Percentiles rank a stretch among this genome's conserved stretches.
Conservation (phyloP, 1,140 invertebrate genomes). For the Plodia interpunctella region DNA sequence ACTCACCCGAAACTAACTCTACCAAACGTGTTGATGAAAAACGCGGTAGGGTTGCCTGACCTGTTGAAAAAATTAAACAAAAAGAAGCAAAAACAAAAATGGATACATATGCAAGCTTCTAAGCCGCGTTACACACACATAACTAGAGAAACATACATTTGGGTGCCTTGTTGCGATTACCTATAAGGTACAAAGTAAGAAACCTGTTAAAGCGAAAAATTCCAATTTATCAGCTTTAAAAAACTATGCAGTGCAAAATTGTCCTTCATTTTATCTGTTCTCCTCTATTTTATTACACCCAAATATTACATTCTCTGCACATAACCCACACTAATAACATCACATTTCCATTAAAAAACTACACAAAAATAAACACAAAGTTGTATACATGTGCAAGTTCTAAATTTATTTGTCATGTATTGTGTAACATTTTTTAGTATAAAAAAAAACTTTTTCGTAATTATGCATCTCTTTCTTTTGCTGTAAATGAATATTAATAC, state of each 20-base stretch:
- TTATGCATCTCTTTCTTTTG: too few species aligned
- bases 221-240: background rate
- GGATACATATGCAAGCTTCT: slow-evolving; percentile 54
- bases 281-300: background rate
- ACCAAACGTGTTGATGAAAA: slow-evolving; percentile 83
- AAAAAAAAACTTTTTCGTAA: too few species aligned
- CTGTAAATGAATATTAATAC: too few species aligned
- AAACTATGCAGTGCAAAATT: background rate
- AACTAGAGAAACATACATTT: background rate
- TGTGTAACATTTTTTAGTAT: background rate
- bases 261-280: too few species aligned
- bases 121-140: slow-evolving; percentile 46
- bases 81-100: slow-evolving; percentile 67
- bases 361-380: slow-evolving; percentile 27
- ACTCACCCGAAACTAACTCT: slow-evolving; percentile 85
- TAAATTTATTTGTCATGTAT: slow-evolving; percentile 30
- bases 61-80: slow-evolving; percentile 82
- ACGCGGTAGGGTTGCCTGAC: slow-evolving; percentile 82
- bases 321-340: slow-evolving; percentile 41
- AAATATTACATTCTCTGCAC: background rate
- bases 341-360: slow-evolving; percentile 23
- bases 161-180: background rate
- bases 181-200: background rate
- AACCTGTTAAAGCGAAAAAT: too few species aligned
- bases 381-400: slow-evolving; percentile 28